Conservation (phyloP, 2,888 invertebrate species). For the Eucera pruinosa region DNA sequence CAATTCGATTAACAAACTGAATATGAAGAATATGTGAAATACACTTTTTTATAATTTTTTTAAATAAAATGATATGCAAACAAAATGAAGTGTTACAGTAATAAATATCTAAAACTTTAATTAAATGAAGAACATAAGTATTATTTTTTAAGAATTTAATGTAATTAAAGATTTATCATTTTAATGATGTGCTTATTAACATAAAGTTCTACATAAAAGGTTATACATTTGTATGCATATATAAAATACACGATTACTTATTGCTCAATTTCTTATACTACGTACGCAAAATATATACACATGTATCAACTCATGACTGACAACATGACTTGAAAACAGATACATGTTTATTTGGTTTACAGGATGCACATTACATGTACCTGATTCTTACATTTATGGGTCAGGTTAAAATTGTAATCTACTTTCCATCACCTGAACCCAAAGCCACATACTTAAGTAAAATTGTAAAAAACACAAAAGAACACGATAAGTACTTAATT, state of each 20-base stretch:
- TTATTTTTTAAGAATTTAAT: slow-evolving; percentile 18
- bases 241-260: slow-evolving; percentile 67
- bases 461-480: slow-evolving; percentile 54
- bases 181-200: slow-evolving; percentile 60
- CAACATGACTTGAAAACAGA: slow-evolving; percentile 61
- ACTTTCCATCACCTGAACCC: slow-evolving; percentile 31
- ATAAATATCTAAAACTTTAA: slow-evolving; percentile 5
- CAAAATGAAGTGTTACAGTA: background rate
- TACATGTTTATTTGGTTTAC: slow-evolving; percentile 67
- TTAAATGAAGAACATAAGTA: slow-evolving; percentile 1
- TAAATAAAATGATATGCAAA: slow-evolving; percentile 10
- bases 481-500: slow-evolving; percentile 70
- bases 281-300: slow-evolving; percentile 64
- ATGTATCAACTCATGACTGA: slow-evolving; percentile 41
- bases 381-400: slow-evolving; percentile 29
- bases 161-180: slow-evolving; percentile 42
- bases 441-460: slow-evolving; percentile 50
- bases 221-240: slow-evolving; percentile 68
- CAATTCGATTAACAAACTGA: background rate
- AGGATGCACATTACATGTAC: slow-evolving; percentile 50
- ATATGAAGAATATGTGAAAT: background rate
- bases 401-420: slow-evolving; percentile 45
- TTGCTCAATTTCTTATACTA: slow-evolving; percentile 68
- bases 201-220: slow-evolving; percentile 63
- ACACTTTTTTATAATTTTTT: slow-evolving; percentile 9